phyloP scores from a whole-genome alignment of 2,113 vertebrate species.

The Solea senegalensis region DNA sequence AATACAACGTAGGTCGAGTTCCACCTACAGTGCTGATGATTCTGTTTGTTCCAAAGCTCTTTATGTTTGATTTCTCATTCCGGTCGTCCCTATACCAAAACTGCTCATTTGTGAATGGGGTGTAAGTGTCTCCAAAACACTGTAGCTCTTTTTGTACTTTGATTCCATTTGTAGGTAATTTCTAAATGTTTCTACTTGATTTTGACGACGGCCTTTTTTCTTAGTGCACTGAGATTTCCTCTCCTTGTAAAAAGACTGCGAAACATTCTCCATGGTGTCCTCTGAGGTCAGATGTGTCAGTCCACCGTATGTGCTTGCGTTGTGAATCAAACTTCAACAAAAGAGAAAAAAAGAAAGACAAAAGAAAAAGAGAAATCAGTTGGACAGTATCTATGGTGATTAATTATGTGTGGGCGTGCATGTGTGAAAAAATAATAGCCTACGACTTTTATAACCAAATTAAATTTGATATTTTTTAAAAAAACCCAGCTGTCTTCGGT shows the following conservation, averaged over 20 bases:
- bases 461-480: constrained; percentile 95
- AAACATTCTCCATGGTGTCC: constrained; percentile 90
- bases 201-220: constrained; percentile 90
- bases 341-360: constrained; percentile 31
- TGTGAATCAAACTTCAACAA: constrained; percentile 80
- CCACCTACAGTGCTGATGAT: constrained; percentile 28
- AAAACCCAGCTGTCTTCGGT: not conserved
- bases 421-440: constrained; percentile 78
- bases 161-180: constrained; percentile 93
- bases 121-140: constrained; percentile 65
- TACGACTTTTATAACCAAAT: constrained; percentile 90
- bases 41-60: constrained; percentile 58
- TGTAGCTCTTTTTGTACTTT: constrained; percentile 88
- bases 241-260: constrained; percentile 72
- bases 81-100: constrained; percentile 50
- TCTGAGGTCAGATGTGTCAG: constrained; percentile 85
- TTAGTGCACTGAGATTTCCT: constrained; percentile 83
- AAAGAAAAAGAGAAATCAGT: constrained; percentile 66
- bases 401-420: constrained; percentile 90
- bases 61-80: constrained; percentile 30
- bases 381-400: constrained; percentile 86
- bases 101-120: constrained; percentile 60
- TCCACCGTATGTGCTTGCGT: constrained; percentile 85
- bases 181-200: constrained; percentile 96
- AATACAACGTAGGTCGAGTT: constrained; percentile 59